Base-by-base conservation (phyloP, 2,888 invertebrate genomes). In the Drosophila suboccidentalis region DNA sequence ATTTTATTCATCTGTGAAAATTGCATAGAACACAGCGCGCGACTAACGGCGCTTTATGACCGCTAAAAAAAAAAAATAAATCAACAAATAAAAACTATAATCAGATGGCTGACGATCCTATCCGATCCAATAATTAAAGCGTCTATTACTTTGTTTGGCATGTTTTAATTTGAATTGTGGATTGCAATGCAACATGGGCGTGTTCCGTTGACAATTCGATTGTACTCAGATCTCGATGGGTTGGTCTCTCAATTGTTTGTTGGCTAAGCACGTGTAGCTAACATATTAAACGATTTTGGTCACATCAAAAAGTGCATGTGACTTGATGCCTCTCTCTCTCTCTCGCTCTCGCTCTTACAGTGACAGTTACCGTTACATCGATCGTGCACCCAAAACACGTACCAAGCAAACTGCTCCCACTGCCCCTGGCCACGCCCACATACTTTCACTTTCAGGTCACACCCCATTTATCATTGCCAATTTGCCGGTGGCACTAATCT, bases 161-260 rank as follows among this genome's bases (percentile, higher is more conserved):
- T 71, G 63, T 59, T 55, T 57, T 15, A 43, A 73, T 65, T 73
- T 19, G 29, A 43, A 32, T 43, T 29, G 39, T 44, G 61, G 68
- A 32, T 44, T 43, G 43, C 55, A 39, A 43, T 81, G 85, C 78
- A 87, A 17, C 46, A 55, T 79, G 80, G 83, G 87, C 69, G 71
- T 88, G 71, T 69, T 41, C 69, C 66, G 61, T 70, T 77, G 54
- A 61, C 57, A 61, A 61, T 77, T 66, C 61, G 47, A 73, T 65
- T 72, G 68, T 60, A 13, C 36, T 51, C 41, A 17, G 32, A 15
- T 39, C 57, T 49, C 17, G 19, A 43, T 74, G 44, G 71, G 80
- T 67, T 47, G 74, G 74, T 59, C 61, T 49, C 47, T 15, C 13
- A 11, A n/a, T 49, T 55, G 44, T 49, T 29, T 29, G n/a, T 54